Conservation (phyloP, 2,888 invertebrate species). For the Hartigia nigra region DNA sequence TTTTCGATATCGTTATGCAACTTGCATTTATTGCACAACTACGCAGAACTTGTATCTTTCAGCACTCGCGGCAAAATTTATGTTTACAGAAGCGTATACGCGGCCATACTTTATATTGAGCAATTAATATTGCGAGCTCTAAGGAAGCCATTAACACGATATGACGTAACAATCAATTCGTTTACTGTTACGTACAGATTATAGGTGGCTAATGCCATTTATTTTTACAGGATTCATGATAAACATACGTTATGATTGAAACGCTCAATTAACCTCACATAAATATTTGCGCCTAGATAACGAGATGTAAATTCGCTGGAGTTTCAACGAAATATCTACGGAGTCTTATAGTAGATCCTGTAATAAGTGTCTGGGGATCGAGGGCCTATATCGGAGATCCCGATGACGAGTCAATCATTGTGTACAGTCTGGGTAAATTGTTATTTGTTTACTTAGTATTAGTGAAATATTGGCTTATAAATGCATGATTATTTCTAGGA, state of each 20-base stretch:
- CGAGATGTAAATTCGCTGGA: slow-evolving; percentile 39
- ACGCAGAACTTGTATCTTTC: neutral
- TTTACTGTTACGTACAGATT: neutral
- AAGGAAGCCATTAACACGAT: neutral
- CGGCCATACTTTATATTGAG: neutral
- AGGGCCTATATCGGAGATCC: slow-evolving; percentile 63
- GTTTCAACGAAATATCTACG: slow-evolving; percentile 48
- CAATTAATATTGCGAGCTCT: neutral
- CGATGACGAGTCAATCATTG: slow-evolving; percentile 49
- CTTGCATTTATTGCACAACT: neutral
- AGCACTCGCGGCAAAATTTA: neutral
- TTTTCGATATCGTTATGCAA: neutral
- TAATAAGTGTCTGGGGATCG: slow-evolving; percentile 41
- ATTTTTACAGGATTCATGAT: neutral
- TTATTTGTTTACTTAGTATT: neutral
- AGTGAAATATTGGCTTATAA: neutral
- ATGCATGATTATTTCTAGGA: slow-evolving; percentile 25
- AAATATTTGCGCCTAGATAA: slow-evolving; percentile 26
- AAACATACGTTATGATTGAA: neutral
- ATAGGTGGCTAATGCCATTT: neutral
- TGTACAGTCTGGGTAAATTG: slow-evolving; percentile 39
- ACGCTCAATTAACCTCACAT: neutral
- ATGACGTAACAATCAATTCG: neutral
- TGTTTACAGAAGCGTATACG: neutral
- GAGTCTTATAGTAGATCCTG: slow-evolving; percentile 56